Percentiles rank a stretch among this genome's conserved stretches.
phyloP scores from a whole-genome alignment of 2,797 vertebrate genomes.

The Leptatherina wallacei region DNA sequence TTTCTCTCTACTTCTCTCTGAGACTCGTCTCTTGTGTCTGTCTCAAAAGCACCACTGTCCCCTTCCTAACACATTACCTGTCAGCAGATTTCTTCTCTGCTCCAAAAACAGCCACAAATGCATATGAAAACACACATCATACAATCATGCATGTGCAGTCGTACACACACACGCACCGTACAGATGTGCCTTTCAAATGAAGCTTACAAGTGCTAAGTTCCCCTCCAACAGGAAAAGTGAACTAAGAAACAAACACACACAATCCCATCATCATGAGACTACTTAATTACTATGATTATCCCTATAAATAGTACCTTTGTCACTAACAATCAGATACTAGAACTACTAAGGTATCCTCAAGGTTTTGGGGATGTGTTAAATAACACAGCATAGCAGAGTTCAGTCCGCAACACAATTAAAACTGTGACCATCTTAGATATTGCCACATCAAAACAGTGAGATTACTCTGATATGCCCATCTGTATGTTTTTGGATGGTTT shows the following conservation, averaged over 20 bases:
- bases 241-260: slow-evolving; percentile 64
- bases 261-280: slow-evolving; percentile 66
- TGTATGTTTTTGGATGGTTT: too few relatives aligned
- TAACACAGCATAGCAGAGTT: slow-evolving; percentile 8
- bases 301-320: slow-evolving; percentile 68
- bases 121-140: slow-evolving; percentile 33
- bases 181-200: slow-evolving; percentile 48
- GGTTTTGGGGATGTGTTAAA: slow-evolving; percentile 26
- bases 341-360: slow-evolving; percentile 56
- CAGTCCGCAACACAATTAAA: slow-evolving; percentile 24
- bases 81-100: slow-evolving; percentile 72
- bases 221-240: slow-evolving; percentile 69
- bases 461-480: not conserved
- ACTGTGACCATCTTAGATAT: not conserved
- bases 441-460: not conserved
- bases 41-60: slow-evolving; percentile 82
- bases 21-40: slow-evolving; percentile 76
- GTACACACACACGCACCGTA: slow-evolving; percentile 18
- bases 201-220: slow-evolving; percentile 43
- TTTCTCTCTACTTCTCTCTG: slow-evolving; percentile 63
- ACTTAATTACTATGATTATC: slow-evolving; percentile 77
- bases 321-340: slow-evolving; percentile 66
- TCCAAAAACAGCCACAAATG: slow-evolving; percentile 49
- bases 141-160: slow-evolving; percentile 12
- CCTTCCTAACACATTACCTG: slow-evolving; percentile 77